Percentiles rank a stretch among this genome's conserved stretches.
Evolutionary conservation across 1,140 invertebrate species (phyloP).

Genomic region (Hirudo medicinalis): DNA sequence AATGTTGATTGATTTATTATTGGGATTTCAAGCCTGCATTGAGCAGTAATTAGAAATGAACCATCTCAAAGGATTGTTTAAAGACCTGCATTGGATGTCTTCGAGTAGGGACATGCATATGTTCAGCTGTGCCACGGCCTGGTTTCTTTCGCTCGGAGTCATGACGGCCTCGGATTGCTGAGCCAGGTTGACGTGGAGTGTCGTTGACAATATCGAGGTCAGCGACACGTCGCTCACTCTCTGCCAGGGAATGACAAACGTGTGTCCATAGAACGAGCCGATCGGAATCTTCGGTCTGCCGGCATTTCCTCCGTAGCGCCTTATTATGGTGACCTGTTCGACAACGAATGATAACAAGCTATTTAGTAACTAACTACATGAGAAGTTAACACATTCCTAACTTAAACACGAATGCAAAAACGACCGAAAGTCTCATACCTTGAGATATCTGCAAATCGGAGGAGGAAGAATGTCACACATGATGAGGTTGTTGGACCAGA

Average conservation of each 20-base stretch:
- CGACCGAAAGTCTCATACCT: conserved; percentile 45
- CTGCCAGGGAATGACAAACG: conserved; percentile 59
- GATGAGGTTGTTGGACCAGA: conserved; percentile 64
- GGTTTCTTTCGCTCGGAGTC: conserved; percentile 13
- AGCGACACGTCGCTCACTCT: conserved; percentile 25
- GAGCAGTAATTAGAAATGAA: too few species aligned
- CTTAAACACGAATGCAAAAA: too few species aligned
- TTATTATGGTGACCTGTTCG: conserved; percentile 53
- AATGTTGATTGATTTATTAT: neutral
- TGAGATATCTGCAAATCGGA: conserved; percentile 71
- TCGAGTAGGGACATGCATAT: conserved; percentile 50
- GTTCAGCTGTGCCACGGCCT: conserved; percentile 33
- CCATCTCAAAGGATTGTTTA: neutral
- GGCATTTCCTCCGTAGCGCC: conserved; percentile 74
- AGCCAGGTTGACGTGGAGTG: conserved; percentile 41
- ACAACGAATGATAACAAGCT: too few species aligned
- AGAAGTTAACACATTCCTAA: neutral
- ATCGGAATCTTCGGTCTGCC: conserved; percentile 75
- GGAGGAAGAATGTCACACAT: conserved; percentile 75
- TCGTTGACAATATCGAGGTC: neutral
- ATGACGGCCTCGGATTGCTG: conserved; percentile 27
- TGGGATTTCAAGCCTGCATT: too few species aligned
- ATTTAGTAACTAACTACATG: neutral
- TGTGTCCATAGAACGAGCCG: conserved; percentile 81
- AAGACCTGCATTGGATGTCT: conserved; percentile 61